A percentile compares a stretch with the other conserved stretches of the same genome.
Conservation (phyloP, 2,797 vertebrate genomes). For the Myotis findleyi region DNA sequence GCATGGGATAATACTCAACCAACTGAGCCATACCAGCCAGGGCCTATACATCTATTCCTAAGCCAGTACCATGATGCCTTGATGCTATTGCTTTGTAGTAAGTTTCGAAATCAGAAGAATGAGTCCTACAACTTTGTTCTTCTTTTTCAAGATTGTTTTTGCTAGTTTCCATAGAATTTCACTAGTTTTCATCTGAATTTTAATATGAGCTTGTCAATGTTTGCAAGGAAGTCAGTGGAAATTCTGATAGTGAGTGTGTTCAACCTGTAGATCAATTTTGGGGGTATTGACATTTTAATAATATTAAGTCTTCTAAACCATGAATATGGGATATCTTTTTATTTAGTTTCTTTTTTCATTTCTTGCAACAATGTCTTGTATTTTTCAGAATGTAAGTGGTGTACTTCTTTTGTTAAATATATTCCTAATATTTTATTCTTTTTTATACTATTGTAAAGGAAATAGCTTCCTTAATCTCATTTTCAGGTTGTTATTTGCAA, state of each 20-base stretch:
- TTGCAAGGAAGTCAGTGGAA: not conserved
- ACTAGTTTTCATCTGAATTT: conserved; percentile 26
- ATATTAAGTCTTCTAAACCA: not conserved
- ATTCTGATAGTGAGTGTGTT: not conserved
- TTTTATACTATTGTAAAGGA: not conserved
- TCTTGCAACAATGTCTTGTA: not conserved
- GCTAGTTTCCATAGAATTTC: not conserved
- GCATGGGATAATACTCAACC: no score
- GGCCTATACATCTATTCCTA: not conserved
- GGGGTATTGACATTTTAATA: not conserved
- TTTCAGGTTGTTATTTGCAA: not conserved
- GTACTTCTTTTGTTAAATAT: not conserved
- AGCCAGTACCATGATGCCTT: not conserved
- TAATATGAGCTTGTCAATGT: conserved; percentile 23
- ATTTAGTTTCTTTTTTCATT: conserved; percentile 33
- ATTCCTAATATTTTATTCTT: not conserved
- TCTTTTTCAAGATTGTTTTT: conserved; percentile 17
- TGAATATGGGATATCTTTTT: not conserved
- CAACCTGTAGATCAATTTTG: not conserved
- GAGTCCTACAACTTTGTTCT: not conserved
- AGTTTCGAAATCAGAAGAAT: conserved; percentile 24
- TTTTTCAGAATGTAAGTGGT: not conserved
- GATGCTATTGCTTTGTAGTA: not conserved
- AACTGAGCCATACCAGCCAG: no score
- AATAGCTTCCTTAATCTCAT: conserved; percentile 6